Evolutionary conservation across 2,888 invertebrate genomes (phyloP).

Genomic region (Ectemnius cavifrons): DNA sequence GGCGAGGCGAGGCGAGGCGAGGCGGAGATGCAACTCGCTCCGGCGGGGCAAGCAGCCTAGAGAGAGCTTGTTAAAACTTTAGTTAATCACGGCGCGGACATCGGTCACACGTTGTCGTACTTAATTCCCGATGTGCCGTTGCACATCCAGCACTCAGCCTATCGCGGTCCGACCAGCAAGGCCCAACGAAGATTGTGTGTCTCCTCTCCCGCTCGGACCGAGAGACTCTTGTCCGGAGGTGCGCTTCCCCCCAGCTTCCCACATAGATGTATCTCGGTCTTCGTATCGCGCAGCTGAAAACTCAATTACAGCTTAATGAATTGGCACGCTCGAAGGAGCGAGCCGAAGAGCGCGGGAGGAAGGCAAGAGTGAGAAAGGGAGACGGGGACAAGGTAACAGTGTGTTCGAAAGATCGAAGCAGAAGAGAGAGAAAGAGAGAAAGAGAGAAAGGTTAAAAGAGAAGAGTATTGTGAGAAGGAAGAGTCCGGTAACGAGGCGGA

Average conservation of each 20-base stretch:
- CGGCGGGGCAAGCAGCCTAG: constrained; percentile 39
- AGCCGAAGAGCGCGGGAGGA: constrained; percentile 11
- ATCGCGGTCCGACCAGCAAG: background rate
- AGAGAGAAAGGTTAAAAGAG: constrained; percentile 20
- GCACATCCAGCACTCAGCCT: constrained; percentile 11
- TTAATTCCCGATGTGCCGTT: constrained; percentile 67
- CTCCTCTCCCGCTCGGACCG: constrained; percentile 4
- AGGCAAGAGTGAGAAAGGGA: constrained; percentile 21
- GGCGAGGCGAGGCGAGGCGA: constrained; percentile 4
- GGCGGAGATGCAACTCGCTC: constrained; percentile 2
- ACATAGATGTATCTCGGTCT: constrained; percentile 70
- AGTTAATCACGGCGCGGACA: constrained; percentile 76
- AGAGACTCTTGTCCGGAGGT: too few species aligned
- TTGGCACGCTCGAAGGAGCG: constrained; percentile 63
- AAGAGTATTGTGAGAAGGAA: constrained; percentile 22
- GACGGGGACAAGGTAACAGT: constrained; percentile 10
- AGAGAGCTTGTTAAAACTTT: constrained; percentile 74
- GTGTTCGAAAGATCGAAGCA: too few species aligned
- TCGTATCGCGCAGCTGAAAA: constrained; percentile 76
- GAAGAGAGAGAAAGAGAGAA: background rate
- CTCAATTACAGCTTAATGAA: constrained; percentile 78
- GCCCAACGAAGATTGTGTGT: too few species aligned
- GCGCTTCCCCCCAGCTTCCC: constrained; percentile 31
- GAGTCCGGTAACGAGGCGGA: constrained; percentile 50
- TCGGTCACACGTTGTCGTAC: constrained; percentile 74